These are phyloP conservation scores for Gortyna flavago DNA, from an alignment of 2,888 invertebrate species.

Conservation along the genomic window DNA sequence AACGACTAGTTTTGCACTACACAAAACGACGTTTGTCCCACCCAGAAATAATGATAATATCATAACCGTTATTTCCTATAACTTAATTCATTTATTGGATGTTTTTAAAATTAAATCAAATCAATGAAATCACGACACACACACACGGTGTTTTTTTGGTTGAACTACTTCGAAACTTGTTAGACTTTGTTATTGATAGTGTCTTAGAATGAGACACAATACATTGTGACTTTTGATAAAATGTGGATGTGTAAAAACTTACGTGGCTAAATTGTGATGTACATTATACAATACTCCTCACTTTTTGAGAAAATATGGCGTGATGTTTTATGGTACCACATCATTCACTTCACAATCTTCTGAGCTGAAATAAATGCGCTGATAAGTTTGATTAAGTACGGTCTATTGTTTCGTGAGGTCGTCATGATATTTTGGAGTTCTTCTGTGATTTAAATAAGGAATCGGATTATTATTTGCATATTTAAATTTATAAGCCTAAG, in stretches of 20 bases:
- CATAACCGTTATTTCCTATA: no score
- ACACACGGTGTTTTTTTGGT: slow-evolving; percentile 8
- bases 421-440: slow-evolving; percentile 40
- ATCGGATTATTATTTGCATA: slow-evolving; percentile 50
- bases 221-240: not conserved
- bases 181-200: slow-evolving; percentile 15
- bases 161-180: not conserved
- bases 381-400: slow-evolving; percentile 39
- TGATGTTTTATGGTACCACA: slow-evolving; percentile 14
- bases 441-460: slow-evolving; percentile 45
- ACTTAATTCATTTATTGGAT: no score
- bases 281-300: not conserved
- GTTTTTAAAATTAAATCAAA: no score
- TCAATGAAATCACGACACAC: no score
- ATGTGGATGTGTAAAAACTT: not conserved
- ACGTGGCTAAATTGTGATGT: no score
- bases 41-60: no score
- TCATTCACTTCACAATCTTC: slow-evolving; percentile 8
- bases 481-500: slow-evolving; percentile 40
- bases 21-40: no score
- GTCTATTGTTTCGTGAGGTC: slow-evolving; percentile 37
- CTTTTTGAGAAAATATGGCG: not conserved
- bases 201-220: not conserved
- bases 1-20: no score
- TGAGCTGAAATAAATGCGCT: slow-evolving; percentile 15